These are phyloP conservation scores for Sepioteuthis lessoniana DNA, from an alignment of 2,888 invertebrate species.

Conservation along the genomic window DNA sequence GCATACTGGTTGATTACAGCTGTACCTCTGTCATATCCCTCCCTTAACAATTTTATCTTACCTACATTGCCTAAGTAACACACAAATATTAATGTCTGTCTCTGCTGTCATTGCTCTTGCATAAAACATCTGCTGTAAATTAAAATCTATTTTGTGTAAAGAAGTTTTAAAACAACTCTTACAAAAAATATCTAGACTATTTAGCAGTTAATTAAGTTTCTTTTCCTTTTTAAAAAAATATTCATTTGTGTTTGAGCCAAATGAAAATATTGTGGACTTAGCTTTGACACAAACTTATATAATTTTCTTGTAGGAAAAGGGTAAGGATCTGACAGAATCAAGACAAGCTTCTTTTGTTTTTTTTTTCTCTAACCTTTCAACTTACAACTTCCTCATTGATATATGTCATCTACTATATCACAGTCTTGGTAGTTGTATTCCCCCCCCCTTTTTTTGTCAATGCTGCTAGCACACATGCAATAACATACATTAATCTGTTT, in stretches of 20 bases:
- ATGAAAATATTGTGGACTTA: not conserved
- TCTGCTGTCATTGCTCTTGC: not conserved
- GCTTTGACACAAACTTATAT: not conserved
- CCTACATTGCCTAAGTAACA: not conserved
- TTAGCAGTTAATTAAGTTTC: not conserved
- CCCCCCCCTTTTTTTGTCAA: not conserved
- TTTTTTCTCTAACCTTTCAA: not conserved
- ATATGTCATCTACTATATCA: not conserved
- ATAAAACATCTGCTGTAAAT: not conserved
- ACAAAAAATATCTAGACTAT: not conserved
- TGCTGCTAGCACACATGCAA: conserved; percentile 5
- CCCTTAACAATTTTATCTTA: no score
- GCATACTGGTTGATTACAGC: not conserved
- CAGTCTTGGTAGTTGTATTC: not conserved
- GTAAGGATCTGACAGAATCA: not conserved
- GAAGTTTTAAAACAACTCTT: not conserved
- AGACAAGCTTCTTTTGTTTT: not conserved
- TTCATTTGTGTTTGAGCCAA: not conserved
- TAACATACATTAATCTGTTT: not conserved
- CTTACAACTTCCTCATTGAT: not conserved
- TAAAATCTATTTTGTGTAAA: not conserved
- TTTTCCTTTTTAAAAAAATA: no score
- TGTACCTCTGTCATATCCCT: not conserved
- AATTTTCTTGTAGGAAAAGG: not conserved
- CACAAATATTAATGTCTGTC: not conserved